Percentiles rank a stretch among this genome's conserved stretches.
These are phyloP conservation scores for Eilema sororculum DNA, from an alignment of 2,888 invertebrate species.

Conservation along the genomic window DNA sequence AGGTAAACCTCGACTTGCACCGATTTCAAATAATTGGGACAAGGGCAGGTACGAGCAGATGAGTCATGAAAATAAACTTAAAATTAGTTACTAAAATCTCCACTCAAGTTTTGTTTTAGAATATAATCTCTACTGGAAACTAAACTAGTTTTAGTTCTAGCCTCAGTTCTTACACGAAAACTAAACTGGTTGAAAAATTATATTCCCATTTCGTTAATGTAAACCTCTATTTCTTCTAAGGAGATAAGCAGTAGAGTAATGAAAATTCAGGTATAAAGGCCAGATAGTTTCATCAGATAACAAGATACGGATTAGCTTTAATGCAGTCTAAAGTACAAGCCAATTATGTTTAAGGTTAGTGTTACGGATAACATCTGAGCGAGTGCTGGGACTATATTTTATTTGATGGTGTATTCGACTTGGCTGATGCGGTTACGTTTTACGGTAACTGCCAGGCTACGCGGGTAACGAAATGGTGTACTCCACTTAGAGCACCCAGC, in stretches of 20 bases:
- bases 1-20: no score
- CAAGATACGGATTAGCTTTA: conserved; percentile 26
- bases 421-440: background rate
- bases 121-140: no score
- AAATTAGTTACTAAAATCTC: background rate
- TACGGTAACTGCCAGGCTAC: no score
- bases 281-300: conserved; percentile 40
- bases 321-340: conserved; percentile 21
- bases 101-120: no score
- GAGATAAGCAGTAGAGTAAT: conserved; percentile 29
- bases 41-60: no score
- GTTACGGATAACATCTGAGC: conserved; percentile 33
- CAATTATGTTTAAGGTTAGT: conserved; percentile 20
- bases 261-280: conserved; percentile 34
- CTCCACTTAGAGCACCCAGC: no score
- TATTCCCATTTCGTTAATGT: background rate
- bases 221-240: background rate
- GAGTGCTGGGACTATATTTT: background rate
- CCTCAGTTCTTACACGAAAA: background rate
- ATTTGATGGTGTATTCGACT: no score
- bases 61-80: no score
- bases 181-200: background rate
- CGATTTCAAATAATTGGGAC: background rate
- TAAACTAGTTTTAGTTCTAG: no score
- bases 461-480: no score